Conservation (phyloP, 37 sponge, comb jelly and placozoan species). For the Mnemiopsis leidyi region DNA sequence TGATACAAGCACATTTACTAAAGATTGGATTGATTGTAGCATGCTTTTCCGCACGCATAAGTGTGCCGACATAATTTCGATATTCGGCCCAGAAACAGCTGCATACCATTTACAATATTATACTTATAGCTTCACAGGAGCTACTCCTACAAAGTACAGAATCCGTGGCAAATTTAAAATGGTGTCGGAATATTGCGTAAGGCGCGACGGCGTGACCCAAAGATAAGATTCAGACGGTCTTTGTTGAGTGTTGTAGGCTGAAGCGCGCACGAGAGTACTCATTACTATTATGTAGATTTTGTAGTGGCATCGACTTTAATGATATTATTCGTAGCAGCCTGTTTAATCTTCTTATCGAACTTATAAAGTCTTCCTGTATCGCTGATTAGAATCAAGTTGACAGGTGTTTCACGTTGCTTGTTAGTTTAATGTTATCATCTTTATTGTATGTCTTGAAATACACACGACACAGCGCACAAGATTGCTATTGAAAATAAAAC, state of each 20-base stretch:
- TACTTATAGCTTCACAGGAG: too few relatives aligned
- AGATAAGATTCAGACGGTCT: conserved; percentile 4
- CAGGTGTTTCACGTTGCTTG: not conserved
- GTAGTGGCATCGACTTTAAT: not conserved
- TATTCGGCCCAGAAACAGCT: too few relatives aligned
- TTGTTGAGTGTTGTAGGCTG: conserved; percentile 17
- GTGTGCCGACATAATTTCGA: not conserved
- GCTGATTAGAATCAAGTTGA: not conserved
- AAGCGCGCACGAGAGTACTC: not conserved
- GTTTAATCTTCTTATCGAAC: not conserved
- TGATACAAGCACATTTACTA: too few relatives aligned
- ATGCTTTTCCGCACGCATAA: not conserved
- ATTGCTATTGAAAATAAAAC: too few relatives aligned
- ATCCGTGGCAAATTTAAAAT: not conserved
- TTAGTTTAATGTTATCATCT: too few relatives aligned
- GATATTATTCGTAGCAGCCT: not conserved
- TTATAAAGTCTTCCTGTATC: not conserved
- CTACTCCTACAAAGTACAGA: too few relatives aligned
- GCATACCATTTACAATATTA: too few relatives aligned
- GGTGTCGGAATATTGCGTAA: not conserved
- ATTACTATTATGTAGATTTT: not conserved
- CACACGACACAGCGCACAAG: too few relatives aligned
- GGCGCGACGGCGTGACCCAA: not conserved
- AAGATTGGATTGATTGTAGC: not conserved
- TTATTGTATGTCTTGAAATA: too few relatives aligned